These are phyloP conservation scores for Seira sanloemensis DNA, from an alignment of 2,888 invertebrate species.

Conservation along the genomic window DNA sequence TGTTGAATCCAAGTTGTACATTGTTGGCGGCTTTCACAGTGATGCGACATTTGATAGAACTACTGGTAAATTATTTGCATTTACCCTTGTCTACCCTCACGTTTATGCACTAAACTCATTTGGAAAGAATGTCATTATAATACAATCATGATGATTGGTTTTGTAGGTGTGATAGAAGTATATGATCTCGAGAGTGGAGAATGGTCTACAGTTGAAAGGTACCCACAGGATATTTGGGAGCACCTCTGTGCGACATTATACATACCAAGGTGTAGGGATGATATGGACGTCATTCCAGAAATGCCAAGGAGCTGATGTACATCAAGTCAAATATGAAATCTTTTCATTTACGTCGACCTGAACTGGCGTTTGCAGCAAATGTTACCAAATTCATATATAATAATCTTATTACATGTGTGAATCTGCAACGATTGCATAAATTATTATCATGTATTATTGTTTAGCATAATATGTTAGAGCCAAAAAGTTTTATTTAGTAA, in stretches of 20 bases:
- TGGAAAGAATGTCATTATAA: not conserved
- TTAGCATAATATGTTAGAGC: too few species aligned
- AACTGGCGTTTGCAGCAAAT: too few species aligned
- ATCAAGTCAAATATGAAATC: not conserved
- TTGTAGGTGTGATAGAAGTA: slow-evolving; percentile 80
- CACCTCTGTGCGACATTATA: slow-evolving; percentile 82
- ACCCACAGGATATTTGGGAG: slow-evolving; percentile 84
- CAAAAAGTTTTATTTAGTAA: too few species aligned
- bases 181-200: slow-evolving; percentile 80
- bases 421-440: too few species aligned
- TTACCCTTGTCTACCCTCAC: not conserved
- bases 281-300: slow-evolving; percentile 77
- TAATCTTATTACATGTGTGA: too few species aligned
- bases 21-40: slow-evolving; percentile 83
- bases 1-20: slow-evolving; percentile 80
- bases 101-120: not conserved
- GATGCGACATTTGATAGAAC: slow-evolving; percentile 83
- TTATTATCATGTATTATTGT: too few species aligned
- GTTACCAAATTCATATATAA: too few species aligned
- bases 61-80: slow-evolving; percentile 76
- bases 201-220: slow-evolving; percentile 81
- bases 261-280: slow-evolving; percentile 80
- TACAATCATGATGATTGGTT: not conserved
- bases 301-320: slow-evolving; percentile 62
- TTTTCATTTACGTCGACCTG: not conserved